Percentiles rank a stretch among this genome's conserved stretches.
These are phyloP conservation scores for Melinaea menophilus DNA, from an alignment of 2,888 invertebrate genomes.

Conservation along the genomic window DNA sequence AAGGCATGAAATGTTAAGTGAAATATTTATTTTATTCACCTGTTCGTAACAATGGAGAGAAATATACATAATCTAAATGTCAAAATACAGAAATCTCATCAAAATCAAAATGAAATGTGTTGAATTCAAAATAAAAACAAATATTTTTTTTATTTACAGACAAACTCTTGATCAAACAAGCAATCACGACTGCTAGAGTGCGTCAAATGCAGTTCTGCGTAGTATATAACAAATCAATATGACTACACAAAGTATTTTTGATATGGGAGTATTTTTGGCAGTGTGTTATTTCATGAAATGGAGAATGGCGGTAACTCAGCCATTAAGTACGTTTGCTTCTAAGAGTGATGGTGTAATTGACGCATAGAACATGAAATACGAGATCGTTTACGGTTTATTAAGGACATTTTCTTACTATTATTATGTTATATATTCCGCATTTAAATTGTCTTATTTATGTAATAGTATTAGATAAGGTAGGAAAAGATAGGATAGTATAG, in stretches of 20 bases:
- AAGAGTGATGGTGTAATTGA: background rate
- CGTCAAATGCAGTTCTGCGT: too few relatives aligned
- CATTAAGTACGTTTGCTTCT: background rate
- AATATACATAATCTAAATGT: background rate
- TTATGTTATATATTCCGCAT: slow-evolving; percentile 1
- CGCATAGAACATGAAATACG: slow-evolving; percentile 3
- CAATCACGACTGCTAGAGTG: too few relatives aligned
- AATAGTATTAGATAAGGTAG: too few relatives aligned
- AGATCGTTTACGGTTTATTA: background rate
- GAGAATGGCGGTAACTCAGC: background rate
- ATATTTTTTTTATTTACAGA: too few relatives aligned
- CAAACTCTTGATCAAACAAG: too few relatives aligned
- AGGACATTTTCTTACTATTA: background rate
- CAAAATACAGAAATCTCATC: background rate
- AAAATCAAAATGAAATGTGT: background rate
- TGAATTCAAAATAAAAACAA: too few relatives aligned
- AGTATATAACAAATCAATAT: too few relatives aligned
- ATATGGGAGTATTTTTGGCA: too few relatives aligned
- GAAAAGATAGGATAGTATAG: too few relatives aligned
- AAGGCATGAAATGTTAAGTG: slow-evolving; percentile 4
- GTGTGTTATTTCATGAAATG: background rate
- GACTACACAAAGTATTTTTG: too few relatives aligned
- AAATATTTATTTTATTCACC: slow-evolving; percentile 1
- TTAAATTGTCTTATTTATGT: background rate
- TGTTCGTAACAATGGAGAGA: background rate